Percentiles rank a stretch among this genome's conserved stretches.
Conservation (phyloP, 1,140 invertebrate genomes). For the Bacillus rossius region DNA sequence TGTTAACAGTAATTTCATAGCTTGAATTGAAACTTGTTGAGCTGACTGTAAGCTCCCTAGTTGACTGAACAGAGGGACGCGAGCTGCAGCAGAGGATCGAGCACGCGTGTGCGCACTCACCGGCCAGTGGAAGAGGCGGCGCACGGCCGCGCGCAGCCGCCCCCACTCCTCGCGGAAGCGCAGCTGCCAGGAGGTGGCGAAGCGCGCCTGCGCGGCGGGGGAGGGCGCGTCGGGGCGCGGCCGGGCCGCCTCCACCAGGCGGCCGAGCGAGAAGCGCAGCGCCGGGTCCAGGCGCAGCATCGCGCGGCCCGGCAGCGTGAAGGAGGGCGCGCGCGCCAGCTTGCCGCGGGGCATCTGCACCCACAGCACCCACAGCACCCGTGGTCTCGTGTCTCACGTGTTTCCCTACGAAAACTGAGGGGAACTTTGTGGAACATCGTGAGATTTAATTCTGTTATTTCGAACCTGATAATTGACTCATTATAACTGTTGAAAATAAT, state of each 20-base stretch:
- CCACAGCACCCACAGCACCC: too few species aligned
- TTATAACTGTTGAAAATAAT: too few species aligned
- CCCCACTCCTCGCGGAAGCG: neutral
- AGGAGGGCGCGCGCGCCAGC: neutral
- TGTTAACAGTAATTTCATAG: too few species aligned
- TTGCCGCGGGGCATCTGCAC: neutral
- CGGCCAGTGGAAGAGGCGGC: neutral
- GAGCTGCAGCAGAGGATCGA: too few species aligned
- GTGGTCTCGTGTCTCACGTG: too few species aligned
- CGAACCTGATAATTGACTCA: too few species aligned
- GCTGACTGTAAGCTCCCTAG: too few species aligned
- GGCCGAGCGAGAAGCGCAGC: slow-evolving; percentile 6
- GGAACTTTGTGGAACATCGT: too few species aligned
- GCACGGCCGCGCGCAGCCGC: neutral
- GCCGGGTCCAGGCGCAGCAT: slow-evolving; percentile 4
- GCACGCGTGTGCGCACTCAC: neutral
- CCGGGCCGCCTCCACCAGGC: neutral
- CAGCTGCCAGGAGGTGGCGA: slow-evolving; percentile 1
- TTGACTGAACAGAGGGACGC: too few species aligned
- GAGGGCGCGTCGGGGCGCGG: neutral
- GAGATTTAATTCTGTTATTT: too few species aligned
- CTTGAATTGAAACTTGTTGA: too few species aligned
- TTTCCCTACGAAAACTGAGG: too few species aligned
- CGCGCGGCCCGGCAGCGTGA: neutral
- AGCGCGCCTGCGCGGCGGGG: neutral